Base-by-base conservation (phyloP, 2,888 invertebrate genomes). In the Diarsia dahlii region DNA sequence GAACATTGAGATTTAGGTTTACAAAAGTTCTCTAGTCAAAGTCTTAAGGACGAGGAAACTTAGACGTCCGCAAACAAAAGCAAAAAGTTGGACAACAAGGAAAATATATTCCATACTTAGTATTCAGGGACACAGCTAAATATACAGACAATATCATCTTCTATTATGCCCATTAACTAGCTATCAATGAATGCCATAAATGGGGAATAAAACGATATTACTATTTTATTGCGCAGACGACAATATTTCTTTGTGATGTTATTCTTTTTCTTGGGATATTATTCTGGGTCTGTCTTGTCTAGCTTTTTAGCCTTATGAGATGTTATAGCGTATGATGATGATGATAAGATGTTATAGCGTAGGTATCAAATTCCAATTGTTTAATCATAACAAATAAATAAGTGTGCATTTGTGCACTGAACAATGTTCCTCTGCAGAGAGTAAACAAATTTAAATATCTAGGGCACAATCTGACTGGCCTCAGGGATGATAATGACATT, bases 151-250 rank as follows among this genome's bases (percentile, higher is more conserved):
- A 56, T 79, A 71, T 63, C 56, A 63, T 80, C 46, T 28, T 66
- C 45, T 56, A 58, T 79, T 50, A 28, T 52, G n/a, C 18, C 52
- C n/a, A 78, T 80, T 63, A 66, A 71, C 62, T 79, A 12, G 12
- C 60, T 63, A 66, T 71, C 79, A 71, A 83, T 80, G 56, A 46
- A 82, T 46, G 62, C 34, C 54, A 13, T 76, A 67, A 78, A 68
- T 52, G 48, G 9, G 48, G 6, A 67, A 80, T 69, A 39, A 69
- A 78, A 80, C 23, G 20, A 80, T 80, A 81, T 80, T 67, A 67
- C 66, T 83, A 34, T 74, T 74, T 79, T 83, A 79, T 71, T 39
- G 60, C 34, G 34, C 34, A 39, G 58, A 56, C 48, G 64, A 54
- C 65, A 39, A 18, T 56, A 46, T 50, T 80, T 56, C 34, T 60